Base-by-base conservation (phyloP, 2,888 invertebrate species). In the Lasioglossum oenotherae region DNA sequence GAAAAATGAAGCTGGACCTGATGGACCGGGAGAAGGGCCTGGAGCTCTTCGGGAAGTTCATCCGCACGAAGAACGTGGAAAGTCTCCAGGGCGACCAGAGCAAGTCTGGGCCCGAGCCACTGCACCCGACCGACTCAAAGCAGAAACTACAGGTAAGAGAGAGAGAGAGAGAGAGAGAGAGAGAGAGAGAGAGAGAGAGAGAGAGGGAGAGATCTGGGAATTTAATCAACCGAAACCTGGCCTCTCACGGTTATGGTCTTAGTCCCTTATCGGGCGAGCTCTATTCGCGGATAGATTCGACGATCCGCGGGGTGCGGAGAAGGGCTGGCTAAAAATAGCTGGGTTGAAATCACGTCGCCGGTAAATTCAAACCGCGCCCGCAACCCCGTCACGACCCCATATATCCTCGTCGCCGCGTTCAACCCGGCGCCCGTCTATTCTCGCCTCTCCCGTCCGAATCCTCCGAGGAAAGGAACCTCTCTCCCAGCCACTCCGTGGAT, bases 21-120 rank as follows among this genome's bases (percentile, higher is more conserved):
- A 95, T 96, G 92, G 97, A 97, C 93, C 96, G 97, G 95, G 96
- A 96, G 83, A 96, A 97, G 93, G 97, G 97, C 76, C 96, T 98
- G 93, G 97, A 97, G 91, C 95, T 98, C 87, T 97, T 98, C 95
- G 97, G 98, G 81, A 98, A 98, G 95, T 96, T 98, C 88, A 98
- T 98, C 94, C 97, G 98, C 86, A 98, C 98, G 88, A 98, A 98
- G 95, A 98, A 98, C 94, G 96, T 97, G n/a, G 97, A 97, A 19
- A 95, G 96, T n/a, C 96, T 97, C 84, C 97, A 97, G 92, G 96
- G 96, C 80, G 95, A 95, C 73, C 93, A 93, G 81, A 85, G 89
- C 44, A 92, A 93, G 88, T 87, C 92, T 81, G 92, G 95, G 94
- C 93, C 93, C 94, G 96, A 88, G 89, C 95, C 82, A 87, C 95